Percentiles rank a stretch among this genome's conserved stretches.
Conservation (phyloP, 2,113 vertebrate species). For the Sterrhoptilus dennistouni region DNA sequence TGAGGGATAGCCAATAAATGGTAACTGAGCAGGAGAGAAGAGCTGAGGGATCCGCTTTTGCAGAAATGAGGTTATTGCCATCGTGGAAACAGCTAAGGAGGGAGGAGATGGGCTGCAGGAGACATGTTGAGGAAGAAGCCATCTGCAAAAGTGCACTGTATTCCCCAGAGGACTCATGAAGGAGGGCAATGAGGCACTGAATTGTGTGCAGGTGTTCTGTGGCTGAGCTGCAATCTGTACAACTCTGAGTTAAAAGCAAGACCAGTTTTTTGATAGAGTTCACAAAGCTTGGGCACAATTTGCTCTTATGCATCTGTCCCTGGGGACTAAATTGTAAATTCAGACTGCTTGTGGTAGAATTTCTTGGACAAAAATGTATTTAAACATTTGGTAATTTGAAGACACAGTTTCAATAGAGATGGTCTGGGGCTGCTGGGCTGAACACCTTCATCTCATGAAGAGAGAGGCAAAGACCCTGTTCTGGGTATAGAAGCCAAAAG, state of each 20-base stretch:
- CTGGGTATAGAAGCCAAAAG: background rate
- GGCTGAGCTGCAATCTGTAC: background rate
- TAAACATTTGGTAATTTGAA: background rate
- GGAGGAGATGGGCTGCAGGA: background rate
- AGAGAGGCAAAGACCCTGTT: background rate
- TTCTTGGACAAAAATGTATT: background rate
- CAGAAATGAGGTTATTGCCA: background rate
- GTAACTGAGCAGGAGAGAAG: background rate
- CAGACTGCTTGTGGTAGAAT: background rate
- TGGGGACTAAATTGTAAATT: background rate
- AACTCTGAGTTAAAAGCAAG: background rate
- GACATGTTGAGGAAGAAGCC: background rate
- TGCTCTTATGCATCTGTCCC: background rate
- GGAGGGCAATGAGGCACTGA: background rate
- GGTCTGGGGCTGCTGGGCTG: background rate
- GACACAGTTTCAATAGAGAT: background rate
- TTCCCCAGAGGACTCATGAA: background rate
- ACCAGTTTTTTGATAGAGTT: background rate
- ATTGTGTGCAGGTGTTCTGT: background rate
- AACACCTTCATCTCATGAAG: background rate
- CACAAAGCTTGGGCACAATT: background rate
- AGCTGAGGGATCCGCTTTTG: background rate
- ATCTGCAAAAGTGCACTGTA: background rate
- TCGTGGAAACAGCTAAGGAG: background rate
- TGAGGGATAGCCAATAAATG: background rate